Evolutionary conservation across 2,113 vertebrate species (phyloP).

Genomic region (Tupaia tana): DNA sequence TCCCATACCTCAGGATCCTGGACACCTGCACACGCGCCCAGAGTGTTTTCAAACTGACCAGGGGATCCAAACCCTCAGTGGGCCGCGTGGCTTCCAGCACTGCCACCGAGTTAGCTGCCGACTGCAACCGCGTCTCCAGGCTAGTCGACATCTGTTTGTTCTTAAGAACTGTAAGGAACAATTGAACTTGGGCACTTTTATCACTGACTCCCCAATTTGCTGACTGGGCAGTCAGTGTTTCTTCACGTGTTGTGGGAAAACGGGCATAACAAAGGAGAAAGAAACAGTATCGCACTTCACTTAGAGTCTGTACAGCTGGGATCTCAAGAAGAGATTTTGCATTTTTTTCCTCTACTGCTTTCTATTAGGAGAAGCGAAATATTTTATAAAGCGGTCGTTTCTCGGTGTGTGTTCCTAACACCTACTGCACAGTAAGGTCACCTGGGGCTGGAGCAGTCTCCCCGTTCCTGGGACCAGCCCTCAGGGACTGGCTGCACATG

Average conservation of each 20-base stretch:
- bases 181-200: neutral
- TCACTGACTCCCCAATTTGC: neutral
- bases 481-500: neutral
- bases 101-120: no score
- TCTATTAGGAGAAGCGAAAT: neutral
- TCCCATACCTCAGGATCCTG: no score
- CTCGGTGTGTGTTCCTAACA: neutral
- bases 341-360: neutral
- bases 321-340: neutral
- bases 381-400: no score
- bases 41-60: no score
- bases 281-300: neutral
- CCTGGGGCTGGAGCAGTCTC: accelerated
- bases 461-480: neutral
- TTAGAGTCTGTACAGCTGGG: neutral
- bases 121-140: neutral
- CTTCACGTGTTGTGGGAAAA: neutral
- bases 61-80: no score
- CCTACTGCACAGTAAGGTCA: neutral
- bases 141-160: neutral
- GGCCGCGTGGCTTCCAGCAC: no score
- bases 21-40: no score
- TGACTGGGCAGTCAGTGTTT: neutral
- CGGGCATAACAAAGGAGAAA: neutral
- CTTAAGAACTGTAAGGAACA: neutral